Conservation (phyloP, 2,113 vertebrate genomes). For the Microtus oregoni region DNA sequence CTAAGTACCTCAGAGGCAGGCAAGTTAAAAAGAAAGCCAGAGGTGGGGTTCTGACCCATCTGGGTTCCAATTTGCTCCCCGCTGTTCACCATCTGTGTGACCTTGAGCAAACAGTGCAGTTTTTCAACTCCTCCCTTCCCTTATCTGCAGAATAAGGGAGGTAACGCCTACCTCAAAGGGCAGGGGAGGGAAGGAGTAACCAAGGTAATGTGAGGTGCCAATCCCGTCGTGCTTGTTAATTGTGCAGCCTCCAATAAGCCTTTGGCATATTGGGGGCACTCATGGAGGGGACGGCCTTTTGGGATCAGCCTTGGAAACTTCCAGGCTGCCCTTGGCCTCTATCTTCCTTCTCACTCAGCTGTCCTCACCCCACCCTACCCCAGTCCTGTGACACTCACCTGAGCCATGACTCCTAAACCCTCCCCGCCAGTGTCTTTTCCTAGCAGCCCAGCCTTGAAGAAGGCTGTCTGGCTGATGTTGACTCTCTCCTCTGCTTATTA, state of each 20-base stretch:
- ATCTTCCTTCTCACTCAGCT: not conserved
- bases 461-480: not conserved
- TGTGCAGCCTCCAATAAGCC: not conserved
- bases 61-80: not conserved
- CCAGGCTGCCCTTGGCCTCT: not conserved
- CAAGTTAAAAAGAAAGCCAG: not conserved
- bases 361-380: not conserved
- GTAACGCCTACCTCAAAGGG: not conserved
- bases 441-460: not conserved
- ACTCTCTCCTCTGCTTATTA: conserved; percentile 11
- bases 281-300: not conserved
- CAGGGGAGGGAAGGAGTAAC: not conserved
- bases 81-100: not conserved
- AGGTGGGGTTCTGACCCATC: not conserved
- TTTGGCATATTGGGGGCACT: not conserved
- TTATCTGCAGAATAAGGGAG: not conserved
- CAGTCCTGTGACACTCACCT: not conserved
- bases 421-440: not conserved
- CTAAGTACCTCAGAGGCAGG: not conserved
- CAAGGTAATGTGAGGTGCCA: rapidly evolving
- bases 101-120: conserved; percentile 7
- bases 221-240: not conserved
- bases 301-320: not conserved
- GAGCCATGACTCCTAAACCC: not conserved
- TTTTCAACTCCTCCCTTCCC: not conserved